These are phyloP conservation scores for Neoarius graeffei DNA, from an alignment of 2,113 vertebrate genomes.

Conservation along the genomic window DNA sequence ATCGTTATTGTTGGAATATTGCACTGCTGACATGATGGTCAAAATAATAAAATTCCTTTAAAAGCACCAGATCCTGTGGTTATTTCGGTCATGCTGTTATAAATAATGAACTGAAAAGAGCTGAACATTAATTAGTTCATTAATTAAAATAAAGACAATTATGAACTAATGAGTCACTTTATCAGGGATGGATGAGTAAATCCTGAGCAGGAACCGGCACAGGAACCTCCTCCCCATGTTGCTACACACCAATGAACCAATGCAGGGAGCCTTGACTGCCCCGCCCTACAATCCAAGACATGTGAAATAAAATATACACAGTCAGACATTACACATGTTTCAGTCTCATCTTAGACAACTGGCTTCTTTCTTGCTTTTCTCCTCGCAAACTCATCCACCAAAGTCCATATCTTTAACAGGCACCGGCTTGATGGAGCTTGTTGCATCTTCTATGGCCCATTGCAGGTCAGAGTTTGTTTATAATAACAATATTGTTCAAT, in stretches of 20 bases:
- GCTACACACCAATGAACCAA: no score
- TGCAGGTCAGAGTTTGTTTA: background rate
- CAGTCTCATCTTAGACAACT: background rate
- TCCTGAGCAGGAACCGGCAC: no score
- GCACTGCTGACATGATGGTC: background rate
- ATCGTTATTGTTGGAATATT: background rate
- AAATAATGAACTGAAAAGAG: no score
- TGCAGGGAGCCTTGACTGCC: no score
- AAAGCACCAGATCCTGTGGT: no score
- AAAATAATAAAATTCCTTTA: background rate
- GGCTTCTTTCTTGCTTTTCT: background rate
- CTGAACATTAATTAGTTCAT: no score
- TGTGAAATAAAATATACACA: background rate
- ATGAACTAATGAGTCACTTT: no score
- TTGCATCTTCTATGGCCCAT: background rate
- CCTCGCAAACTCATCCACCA: background rate
- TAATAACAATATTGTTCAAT: no score
- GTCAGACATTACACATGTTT: background rate
- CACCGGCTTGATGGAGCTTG: background rate
- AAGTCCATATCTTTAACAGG: background rate
- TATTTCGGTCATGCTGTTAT: no score
- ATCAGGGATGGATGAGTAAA: no score
- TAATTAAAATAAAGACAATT: no score
- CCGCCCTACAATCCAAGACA: background rate
- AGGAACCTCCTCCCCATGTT: no score